Evolutionary conservation across 37 sponge, comb jelly and placozoan species (phyloP), one percentile per base, ranked within the genome.

Genomic region (Bolinopsis microptera): DNA sequence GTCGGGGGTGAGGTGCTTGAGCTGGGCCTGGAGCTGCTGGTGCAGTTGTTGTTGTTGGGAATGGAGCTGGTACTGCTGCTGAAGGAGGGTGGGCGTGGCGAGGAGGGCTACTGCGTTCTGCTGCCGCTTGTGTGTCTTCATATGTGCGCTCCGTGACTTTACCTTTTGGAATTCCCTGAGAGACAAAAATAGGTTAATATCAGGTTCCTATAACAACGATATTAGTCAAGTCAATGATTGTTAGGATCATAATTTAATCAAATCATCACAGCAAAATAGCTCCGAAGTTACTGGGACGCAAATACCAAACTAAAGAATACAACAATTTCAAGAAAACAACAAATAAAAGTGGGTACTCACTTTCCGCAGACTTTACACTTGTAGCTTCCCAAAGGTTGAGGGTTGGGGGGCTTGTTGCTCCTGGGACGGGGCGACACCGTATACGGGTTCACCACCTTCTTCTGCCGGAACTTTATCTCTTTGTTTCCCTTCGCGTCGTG

Each of bases 131-230:
- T 96, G 96, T 5, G 96, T 96, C 94, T 97, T 96, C 98, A 96
- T 97, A 94, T 96, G 96, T 23, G 98, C 98, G 96, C 97, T 96
- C 21, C 98, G 94, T 76, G 96, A 96, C 86, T 98, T 98, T 77
- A 98, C 96, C 70, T 97, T 96, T 22, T 94, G 93, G 92, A 98
- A 98, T 27, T 95, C 96, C 75, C 98, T 96, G 83, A 83, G 35
- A 70, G 18, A 41, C 69, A 88, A 22, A 37, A 31, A 69, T 21
- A n/a, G 76, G 28, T 21, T 74, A 27, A 74, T 21, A 26, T 8
- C 13, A 26, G 76, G 76, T n/a, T n/a, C n/a, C n/a, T n/a, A n/a
- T n/a, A n/a, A n/a, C n/a, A n/a, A n/a, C n/a, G n/a, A n/a, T n/a
- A n/a, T n/a, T n/a, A n/a, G n/a, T n/a, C n/a, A n/a, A n/a, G n/a